Evolutionary conservation across 2,797 vertebrate species (phyloP), one percentile per base, ranked within the genome.

Genomic region (Cuculus canorus): DNA sequence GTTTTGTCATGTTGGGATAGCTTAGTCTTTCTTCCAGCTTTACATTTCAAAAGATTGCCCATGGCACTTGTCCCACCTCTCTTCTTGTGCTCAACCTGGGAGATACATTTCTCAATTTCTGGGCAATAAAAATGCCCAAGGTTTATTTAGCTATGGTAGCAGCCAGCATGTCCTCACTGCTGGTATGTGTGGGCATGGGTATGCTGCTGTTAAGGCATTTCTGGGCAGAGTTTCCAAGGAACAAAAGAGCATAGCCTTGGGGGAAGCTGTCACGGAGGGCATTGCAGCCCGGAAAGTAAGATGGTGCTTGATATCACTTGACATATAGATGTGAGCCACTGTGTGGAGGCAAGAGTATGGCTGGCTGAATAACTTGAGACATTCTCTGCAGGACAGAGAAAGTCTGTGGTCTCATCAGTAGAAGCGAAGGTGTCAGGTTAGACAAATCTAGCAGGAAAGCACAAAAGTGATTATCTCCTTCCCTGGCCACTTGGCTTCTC

Each of bases 391-490:
- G 2, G 35, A 19, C 41, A 53, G 52, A 9, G 35, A 22, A 17
- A 52, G 35, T 22, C 21, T 50, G 18, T 54, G 41, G 33, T 70
- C 37, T 64, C 10, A 17, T 56, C 39, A 61, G 18, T 60, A 43
- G 48, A 63, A 70, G n/a, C 14, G n/a, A 82, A 92, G 21, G 17
- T 69, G 53, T 56, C 45, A 48, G 59, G 68, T 80, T 54, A 73
- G 85, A 50, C 61, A 86, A 73, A 41, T 93, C 54, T 76, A 87
- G 33, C 3, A 9, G 61, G 54, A 81, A 43, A 82, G 45, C 48
- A 56, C 17, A 28, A 4, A 88, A 82, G 69, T 21, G 60, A 80
- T 92, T 65, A 39, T 65, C 90, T 95, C 53, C 45, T 96, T 94
- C 45, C 56, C 32, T 3, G 11, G 32, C 61, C 61, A 39, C 88